Evolutionary conservation across 2,797 vertebrate species (phyloP).

Genomic region (Characodon lateralis): DNA sequence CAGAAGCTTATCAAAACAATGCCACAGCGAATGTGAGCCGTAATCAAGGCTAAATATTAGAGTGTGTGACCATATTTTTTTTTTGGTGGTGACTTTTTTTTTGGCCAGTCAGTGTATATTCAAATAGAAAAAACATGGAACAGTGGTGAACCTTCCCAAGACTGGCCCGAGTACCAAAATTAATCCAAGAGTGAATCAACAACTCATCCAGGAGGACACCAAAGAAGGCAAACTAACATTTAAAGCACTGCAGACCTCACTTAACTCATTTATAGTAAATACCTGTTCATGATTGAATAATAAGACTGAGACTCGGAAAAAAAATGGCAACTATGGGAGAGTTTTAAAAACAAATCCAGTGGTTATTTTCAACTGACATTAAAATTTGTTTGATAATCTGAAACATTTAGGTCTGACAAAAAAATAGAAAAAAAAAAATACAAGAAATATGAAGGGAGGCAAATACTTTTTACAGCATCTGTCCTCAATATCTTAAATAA

Average conservation of each 20-base stretch:
- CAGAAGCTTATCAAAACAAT: too few species aligned
- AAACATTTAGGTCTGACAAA: too few species aligned
- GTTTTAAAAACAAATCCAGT: neutral
- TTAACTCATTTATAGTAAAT: neutral
- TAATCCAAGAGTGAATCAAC: neutral
- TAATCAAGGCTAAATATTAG: too few species aligned
- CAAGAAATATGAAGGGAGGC: neutral
- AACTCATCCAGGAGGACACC: neutral
- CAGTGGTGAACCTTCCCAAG: neutral
- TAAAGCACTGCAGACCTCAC: neutral
- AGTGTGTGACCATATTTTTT: too few species aligned
- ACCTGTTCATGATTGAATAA: neutral
- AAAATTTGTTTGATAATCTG: too few species aligned
- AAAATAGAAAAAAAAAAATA: too few species aligned
- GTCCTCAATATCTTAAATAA: constrained; percentile 48
- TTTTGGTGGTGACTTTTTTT: too few species aligned
- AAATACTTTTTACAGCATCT: neutral
- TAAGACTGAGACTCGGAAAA: neutral
- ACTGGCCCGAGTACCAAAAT: neutral
- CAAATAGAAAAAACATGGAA: neutral
- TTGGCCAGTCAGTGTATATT: neutral
- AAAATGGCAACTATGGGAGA: neutral
- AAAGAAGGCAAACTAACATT: neutral
- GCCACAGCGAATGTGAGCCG: too few species aligned
- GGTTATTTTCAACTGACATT: too few species aligned